Evolutionary conservation across 2,113 vertebrate species (phyloP), one percentile per base, ranked within the genome.

Genomic region (Neogale vison): DNA sequence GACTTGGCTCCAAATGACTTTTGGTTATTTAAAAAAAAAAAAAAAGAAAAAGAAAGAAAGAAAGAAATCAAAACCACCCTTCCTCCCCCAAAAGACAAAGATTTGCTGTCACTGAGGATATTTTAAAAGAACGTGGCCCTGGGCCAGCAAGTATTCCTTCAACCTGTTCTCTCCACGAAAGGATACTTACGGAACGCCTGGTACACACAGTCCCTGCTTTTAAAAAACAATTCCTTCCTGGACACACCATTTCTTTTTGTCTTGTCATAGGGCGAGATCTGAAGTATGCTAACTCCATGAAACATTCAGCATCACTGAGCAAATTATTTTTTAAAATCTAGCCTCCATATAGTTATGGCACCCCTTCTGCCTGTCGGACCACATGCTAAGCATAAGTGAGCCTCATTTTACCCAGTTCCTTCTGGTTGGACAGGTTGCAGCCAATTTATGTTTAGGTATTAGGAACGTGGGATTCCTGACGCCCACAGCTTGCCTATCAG

Each of bases 1-100:
- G 93, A 90, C 74, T 92, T 97, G 94, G 95, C 90, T 96, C 86
- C 76, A 23, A 85, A 82, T 36, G 69, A 79, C 84, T 95, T 95
- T 17, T 92, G 82, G 55, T 71, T 92, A 67, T 92, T 97, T 77
- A 29, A 24, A 79, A 97, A 95, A 92, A 36, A 79, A 76, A 74
- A 29, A 29, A 29, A 26, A 6, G 7, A 42, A 18, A 7, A 18
- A 55, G 52, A 7, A 57, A 57, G 55, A 57, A 20, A 57, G 55
- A 55, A 55, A 55, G 55, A 55, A 57, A 57, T 93, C 45, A 95
- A 55, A 92, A 90, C 45, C 26, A 90, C 31, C 24, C 65, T 87
- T 96, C 24, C 14, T 47, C 74, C 74, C 42, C 7, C 3, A 4
- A 90, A 95, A 87, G 59, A 96, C 77, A 93, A 96, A 96, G 87